These are phyloP conservation scores for Herpetotheres cachinnans DNA, from an alignment of 2,113 vertebrate genomes.

Conservation along the genomic window DNA sequence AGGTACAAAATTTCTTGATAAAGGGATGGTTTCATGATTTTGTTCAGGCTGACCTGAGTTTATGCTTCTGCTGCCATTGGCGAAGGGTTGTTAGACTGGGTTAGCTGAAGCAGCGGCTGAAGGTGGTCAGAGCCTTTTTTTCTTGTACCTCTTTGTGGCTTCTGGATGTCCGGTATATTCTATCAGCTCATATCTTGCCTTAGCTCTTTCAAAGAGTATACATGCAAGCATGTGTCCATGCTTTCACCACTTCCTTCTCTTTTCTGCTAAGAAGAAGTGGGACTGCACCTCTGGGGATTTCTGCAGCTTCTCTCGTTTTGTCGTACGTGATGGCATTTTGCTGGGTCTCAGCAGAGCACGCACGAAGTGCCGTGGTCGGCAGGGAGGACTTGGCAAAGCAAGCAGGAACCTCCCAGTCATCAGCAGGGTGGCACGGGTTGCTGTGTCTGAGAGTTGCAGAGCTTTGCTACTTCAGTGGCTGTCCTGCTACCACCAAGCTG, in stretches of 20 bases:
- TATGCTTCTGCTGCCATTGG: not conserved
- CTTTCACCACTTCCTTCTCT: constrained; percentile 46
- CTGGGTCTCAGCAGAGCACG: rapidly evolving
- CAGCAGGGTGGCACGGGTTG: not conserved
- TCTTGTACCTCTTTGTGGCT: not conserved
- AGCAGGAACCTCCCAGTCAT: not conserved
- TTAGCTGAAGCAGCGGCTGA: not conserved
- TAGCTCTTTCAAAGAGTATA: not conserved
- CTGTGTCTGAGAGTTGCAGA: not conserved
- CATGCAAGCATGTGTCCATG: not conserved
- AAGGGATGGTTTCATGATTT: not conserved
- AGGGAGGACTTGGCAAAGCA: not conserved
- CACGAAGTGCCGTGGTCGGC: rapidly evolving
- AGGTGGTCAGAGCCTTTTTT: not conserved
- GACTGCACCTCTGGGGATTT: not conserved
- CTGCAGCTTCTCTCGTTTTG: not conserved
- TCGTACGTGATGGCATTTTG: rapidly evolving
- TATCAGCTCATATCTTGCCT: not conserved
- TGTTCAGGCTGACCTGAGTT: not conserved
- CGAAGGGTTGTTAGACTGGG: not conserved
- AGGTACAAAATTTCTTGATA: not conserved
- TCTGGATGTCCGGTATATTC: not conserved
- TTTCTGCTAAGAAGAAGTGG: constrained; percentile 10
- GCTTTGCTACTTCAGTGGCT: not conserved
- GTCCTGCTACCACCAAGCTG: not conserved